A percentile compares a stretch with the other conserved stretches of the same genome.
These are phyloP conservation scores for Smithornis capensis DNA, from an alignment of 2,113 vertebrate genomes.

Conservation along the genomic window DNA sequence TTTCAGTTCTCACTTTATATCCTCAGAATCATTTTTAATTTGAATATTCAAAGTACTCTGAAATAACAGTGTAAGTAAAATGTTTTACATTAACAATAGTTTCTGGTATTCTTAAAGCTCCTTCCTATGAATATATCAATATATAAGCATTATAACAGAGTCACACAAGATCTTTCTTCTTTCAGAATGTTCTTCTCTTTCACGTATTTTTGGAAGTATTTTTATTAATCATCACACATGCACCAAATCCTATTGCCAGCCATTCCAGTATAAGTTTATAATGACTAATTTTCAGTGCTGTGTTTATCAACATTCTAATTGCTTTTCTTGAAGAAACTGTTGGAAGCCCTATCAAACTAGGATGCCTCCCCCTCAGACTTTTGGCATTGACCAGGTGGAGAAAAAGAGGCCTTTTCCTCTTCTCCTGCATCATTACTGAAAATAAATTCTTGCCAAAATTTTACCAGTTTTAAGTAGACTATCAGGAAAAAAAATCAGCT, in stretches of 20 bases:
- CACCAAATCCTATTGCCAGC: neutral
- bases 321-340: neutral
- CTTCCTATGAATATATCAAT: neutral
- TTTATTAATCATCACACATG: neutral
- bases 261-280: neutral
- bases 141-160: neutral
- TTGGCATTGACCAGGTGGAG: neutral
- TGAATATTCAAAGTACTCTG: neutral
- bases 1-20: neutral
- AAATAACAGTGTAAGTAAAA: neutral
- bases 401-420: neutral
- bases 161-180: neutral
- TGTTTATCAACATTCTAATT: neutral
- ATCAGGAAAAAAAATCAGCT: neutral
- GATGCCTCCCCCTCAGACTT: neutral
- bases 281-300: neutral
- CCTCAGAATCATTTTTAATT: neutral
- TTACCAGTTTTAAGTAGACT: neutral
- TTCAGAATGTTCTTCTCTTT: neutral
- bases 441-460: neutral
- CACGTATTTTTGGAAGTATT: neutral
- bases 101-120: neutral
- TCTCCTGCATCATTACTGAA: neutral
- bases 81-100: neutral
- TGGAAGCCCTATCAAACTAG: neutral